Base-by-base conservation (phyloP, 2,888 invertebrate genomes). In the Erynnis tages region DNA sequence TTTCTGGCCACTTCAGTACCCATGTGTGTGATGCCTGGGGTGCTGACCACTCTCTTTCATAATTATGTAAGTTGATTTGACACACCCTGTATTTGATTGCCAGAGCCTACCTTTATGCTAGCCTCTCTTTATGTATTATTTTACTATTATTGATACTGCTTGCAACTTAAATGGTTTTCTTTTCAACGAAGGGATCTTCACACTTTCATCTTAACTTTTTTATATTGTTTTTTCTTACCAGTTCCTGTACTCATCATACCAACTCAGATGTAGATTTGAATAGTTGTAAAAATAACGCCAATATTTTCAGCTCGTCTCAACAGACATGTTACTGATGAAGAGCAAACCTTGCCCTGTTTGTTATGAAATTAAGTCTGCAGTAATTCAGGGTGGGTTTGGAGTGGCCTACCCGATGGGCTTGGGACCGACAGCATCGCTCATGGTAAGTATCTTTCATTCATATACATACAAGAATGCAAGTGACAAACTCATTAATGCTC, bases 291-390 rank as follows among this genome's bases (percentile, higher is more conserved):
- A 8, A 19, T 10, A 34, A n/a, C n/a, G n/a, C n/a, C n/a, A 14
- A 23, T n/a, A n/a, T 38, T 49, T 87, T 35, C 73, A 93, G 91
- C 61, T 90, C 47, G 71, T 95, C 37, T 79, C 92, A 61, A 85
- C 87, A 0, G 77, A 91, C 11, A 74, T 94, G 53, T 58, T 94
- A 2, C 59, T 94, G 13, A 82, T 91, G 69, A 91, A 82, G 54
- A 66, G 85, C 23, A 76, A 85, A 0, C 59, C 69, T 1, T 95
- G 95, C 64, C 91, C 93, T 0, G 65, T 93, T 3, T 95, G 95
- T 67, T 65, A 91, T 16, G 93, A 95, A 79, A 57, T 92, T 0
- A 89, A 88, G 55, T 91, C 94, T 17, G 84, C 91, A 1, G 73
- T 79, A 0, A 60, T 92, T 14, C 94, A 94, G 74, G 62, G 84